phyloP scores from a whole-genome alignment of 2,888 invertebrate species.

The Spodoptera exigua region DNA sequence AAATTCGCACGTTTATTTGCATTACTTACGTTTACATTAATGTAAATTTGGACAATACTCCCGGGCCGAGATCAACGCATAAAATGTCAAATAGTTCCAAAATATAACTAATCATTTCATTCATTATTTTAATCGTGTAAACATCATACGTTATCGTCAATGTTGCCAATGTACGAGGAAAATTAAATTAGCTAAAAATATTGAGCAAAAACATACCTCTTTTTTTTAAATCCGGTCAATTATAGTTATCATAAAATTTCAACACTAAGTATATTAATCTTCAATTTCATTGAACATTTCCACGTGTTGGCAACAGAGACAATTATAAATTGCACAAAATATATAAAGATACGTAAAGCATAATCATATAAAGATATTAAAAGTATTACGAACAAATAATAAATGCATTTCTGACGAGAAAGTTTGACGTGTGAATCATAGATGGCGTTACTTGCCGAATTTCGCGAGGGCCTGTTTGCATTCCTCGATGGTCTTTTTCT shows the following conservation, averaged over 20 bases:
- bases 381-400: constrained; percentile 36
- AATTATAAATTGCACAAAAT: constrained; percentile 31
- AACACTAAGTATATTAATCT: too few relatives aligned
- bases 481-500: constrained; percentile 91
- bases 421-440: constrained; percentile 29
- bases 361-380: constrained; percentile 45
- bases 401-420: constrained; percentile 57
- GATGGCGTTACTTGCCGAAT: constrained; percentile 74
- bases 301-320: constrained; percentile 55
- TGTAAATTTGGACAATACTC: constrained; percentile 40
- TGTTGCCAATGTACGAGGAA: constrained; percentile 43
- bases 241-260: too few relatives aligned
- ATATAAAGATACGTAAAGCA: constrained; percentile 4
- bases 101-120: constrained; percentile 25
- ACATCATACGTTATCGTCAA: constrained; percentile 45
- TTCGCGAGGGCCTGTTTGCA: constrained; percentile 83
- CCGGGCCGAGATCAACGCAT: constrained; percentile 55
- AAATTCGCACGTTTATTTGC: constrained; percentile 36
- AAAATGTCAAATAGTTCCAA: constrained; percentile 26
- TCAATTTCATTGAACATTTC: constrained; percentile 1
- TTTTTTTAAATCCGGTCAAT: too few relatives aligned
- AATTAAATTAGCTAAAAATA: background rate
- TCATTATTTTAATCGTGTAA: constrained; percentile 26
- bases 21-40: constrained; percentile 41
- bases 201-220: too few relatives aligned